Evolutionary conservation across 2,797 vertebrate species (phyloP), one percentile per base, ranked within the genome.

Genomic region (Sardinella longiceps): DNA sequence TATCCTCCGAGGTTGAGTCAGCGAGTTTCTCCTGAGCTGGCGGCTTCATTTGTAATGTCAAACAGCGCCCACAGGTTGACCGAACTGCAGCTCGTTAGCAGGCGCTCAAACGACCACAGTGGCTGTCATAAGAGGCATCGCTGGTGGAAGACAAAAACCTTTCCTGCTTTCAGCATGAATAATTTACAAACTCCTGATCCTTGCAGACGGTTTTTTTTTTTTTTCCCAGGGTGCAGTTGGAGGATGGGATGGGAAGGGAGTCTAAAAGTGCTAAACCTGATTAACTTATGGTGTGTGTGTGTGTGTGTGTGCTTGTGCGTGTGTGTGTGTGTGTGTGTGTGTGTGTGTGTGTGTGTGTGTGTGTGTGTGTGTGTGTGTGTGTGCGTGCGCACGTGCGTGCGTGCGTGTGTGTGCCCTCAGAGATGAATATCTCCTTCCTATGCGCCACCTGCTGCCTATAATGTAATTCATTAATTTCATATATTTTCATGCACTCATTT

Each of bases 1-100:
- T 63, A 80, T 33, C 80, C 46, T 60, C 12, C 23, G 33, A 83
- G 81, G 80, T 86, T 86, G 82, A 82, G 39, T 87, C 86, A 12
- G 86, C 84, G 70, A 74, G 66, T 37, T 80, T 37, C 14, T 70
- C 48, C 80, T 56, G 37, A 23, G 10, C 80, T 66, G 30, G 58
- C 50, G 15, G 80, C 70, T 58, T 50, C 56, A 58, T 43, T 51
- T 81, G 80, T 81, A 77, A 81, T 83, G 74, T 58, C 80, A 81
- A 81, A 39, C 66, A 74, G 66, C 5, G 83, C 80, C 63, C 80
- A 45, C 39, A 12, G 80, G 20, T n/a, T 15, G 5, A 7, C 80
- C 84, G 37, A 74, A 85, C 58, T 63, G 80, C 23, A n/a, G 82
- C 25, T 81, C 20, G 81, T 66, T 74, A 50, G 60, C 56, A 45